A percentile compares a stretch with the other conserved stretches of the same genome.
These are phyloP conservation scores for Thereva nobilitata DNA, from an alignment of 2,888 invertebrate species.

Conservation along the genomic window DNA sequence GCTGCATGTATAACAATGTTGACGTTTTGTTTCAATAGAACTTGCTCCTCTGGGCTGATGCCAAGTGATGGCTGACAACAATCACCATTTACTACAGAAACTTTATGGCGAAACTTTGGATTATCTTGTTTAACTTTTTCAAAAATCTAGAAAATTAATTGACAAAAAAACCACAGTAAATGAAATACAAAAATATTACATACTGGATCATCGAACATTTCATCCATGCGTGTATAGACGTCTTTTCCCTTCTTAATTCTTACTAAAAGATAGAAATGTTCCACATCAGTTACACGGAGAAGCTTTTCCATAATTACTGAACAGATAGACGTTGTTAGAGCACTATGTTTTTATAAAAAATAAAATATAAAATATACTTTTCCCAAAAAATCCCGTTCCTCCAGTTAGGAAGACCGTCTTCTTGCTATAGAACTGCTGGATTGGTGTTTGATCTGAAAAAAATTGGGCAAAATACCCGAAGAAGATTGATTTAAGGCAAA, in stretches of 20 bases:
- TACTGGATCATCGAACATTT: slow-evolving; percentile 70
- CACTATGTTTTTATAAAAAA: background rate
- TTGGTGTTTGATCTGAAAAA: slow-evolving; percentile 44
- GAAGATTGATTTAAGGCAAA: too few relatives aligned
- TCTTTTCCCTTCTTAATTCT: slow-evolving; percentile 67
- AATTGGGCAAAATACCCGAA: background rate
- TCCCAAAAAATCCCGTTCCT: slow-evolving; percentile 62
- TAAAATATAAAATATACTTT: slow-evolving; percentile 49
- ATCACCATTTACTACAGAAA: slow-evolving; percentile 56
- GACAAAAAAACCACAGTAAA: slow-evolving; percentile 6
- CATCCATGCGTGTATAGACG: slow-evolving; percentile 67
- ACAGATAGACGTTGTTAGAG: slow-evolving; percentile 29
- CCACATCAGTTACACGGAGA: slow-evolving; percentile 62
- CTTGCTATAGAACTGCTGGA: slow-evolving; percentile 65
- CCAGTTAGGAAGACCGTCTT: slow-evolving; percentile 66
- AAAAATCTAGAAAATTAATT: slow-evolving; percentile 44
- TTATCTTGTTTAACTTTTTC: slow-evolving; percentile 45
- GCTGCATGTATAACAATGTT: slow-evolving; percentile 83
- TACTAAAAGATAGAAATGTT: slow-evolving; percentile 62
- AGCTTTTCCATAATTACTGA: slow-evolving; percentile 65
- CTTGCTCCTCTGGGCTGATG: slow-evolving; percentile 52
- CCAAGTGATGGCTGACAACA: slow-evolving; percentile 54
- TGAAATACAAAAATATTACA: slow-evolving; percentile 44
- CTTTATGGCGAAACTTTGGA: slow-evolving; percentile 54
- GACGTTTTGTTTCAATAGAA: slow-evolving; percentile 49